These are phyloP conservation scores for Parauchenoglanis ngamensis DNA, from an alignment of 2,797 vertebrate species.

Conservation along the genomic window DNA sequence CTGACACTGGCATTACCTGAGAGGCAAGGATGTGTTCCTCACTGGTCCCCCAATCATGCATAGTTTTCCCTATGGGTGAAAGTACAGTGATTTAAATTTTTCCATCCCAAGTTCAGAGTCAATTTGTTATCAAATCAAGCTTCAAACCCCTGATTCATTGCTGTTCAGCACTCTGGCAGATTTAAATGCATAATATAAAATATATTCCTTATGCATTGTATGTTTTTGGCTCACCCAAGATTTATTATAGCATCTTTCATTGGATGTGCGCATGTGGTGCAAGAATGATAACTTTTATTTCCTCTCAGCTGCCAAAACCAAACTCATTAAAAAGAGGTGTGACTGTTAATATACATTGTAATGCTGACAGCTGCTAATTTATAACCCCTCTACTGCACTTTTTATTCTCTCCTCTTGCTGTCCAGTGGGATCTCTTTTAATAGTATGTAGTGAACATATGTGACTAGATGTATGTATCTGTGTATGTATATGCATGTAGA, in stretches of 20 bases:
- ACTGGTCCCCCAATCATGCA: constrained; percentile 73
- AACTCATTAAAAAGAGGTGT: constrained; percentile 99
- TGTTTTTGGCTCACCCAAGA: constrained; percentile 99
- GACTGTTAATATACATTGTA: constrained; percentile 99
- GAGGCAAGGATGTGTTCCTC: constrained; percentile 55
- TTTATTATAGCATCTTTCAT: constrained; percentile 99
- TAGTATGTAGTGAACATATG: constrained; percentile 41
- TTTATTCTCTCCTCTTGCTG: constrained; percentile 75
- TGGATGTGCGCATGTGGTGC: constrained; percentile 95
- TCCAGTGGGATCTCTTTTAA: constrained; percentile 69
- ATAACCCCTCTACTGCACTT: constrained; percentile 85
- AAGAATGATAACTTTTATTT: constrained; percentile 99
- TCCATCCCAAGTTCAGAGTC: constrained; percentile 96
- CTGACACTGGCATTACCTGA: constrained; percentile 64
- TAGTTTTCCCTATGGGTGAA: constrained; percentile 66
- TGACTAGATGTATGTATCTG: constrained; percentile 37
- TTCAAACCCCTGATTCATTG: constrained; percentile 99
- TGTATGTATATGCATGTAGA: constrained; percentile 32
- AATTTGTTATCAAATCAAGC: constrained; percentile 99
- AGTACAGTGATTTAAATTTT: constrained; percentile 93
- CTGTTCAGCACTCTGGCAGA: constrained; percentile 96
- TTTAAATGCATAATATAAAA: constrained; percentile 99
- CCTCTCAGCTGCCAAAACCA: constrained; percentile 99
- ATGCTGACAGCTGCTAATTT: constrained; percentile 99
- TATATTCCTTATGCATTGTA: constrained; percentile 99